Percentiles rank a stretch among this genome's conserved stretches.
Conservation (phyloP, 2,888 invertebrate species). For the Julus scanicus region DNA sequence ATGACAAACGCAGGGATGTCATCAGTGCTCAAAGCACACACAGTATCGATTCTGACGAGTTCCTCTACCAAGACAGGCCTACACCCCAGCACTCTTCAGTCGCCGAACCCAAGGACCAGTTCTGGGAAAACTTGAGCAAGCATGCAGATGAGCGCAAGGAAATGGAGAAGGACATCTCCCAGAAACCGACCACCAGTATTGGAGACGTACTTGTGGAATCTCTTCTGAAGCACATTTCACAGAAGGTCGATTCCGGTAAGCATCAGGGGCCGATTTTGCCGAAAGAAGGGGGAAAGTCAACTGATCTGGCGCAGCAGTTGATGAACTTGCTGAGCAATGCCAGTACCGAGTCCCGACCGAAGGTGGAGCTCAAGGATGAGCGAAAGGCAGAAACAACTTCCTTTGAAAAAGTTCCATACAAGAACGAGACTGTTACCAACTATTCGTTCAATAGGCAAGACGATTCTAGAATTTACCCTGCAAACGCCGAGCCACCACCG, state of each 20-base stretch:
- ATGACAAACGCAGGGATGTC: neutral
- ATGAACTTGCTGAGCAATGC: neutral
- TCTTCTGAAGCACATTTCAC: neutral
- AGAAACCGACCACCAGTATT: neutral
- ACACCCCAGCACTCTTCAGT: neutral
- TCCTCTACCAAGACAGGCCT: neutral
- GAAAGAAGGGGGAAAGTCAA: neutral
- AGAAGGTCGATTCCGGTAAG: neutral
- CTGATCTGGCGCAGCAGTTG: neutral
- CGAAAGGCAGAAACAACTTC: neutral
- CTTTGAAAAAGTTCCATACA: neutral
- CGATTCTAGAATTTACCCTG: neutral
- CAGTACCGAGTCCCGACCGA: neutral
- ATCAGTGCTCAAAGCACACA: neutral
- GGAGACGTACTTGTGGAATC: conserved; percentile 8
- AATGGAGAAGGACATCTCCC: neutral
- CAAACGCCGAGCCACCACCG: neutral
- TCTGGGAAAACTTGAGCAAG: neutral
- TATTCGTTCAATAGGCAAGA: neutral
- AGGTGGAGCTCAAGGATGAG: neutral
- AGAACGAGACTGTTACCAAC: neutral
- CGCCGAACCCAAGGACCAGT: neutral
- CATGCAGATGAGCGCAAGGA: neutral
- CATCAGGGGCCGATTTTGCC: neutral
- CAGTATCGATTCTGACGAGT: neutral